Base-by-base conservation (phyloP, 2,797 vertebrate genomes). In the Silurus aristotelis region DNA sequence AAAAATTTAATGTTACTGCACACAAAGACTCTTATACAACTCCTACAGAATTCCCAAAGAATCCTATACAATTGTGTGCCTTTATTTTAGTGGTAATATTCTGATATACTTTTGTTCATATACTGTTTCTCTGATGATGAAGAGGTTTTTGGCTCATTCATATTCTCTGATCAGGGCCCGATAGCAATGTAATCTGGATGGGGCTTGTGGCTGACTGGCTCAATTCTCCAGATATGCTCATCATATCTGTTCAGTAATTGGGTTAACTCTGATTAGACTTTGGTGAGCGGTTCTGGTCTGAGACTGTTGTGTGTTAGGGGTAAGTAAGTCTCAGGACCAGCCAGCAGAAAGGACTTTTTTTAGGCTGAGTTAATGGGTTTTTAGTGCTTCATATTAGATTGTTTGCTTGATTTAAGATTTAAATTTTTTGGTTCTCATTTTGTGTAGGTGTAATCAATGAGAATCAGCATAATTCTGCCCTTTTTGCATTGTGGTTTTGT, bases 401-500 rank as follows among this genome's bases (percentile, higher is more conserved):
- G 61, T 64, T 64, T 25, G n/a, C 61, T 64, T 61, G 60, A 6
- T 61, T 61, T 63, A 63, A n/a, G 22, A 63, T 63, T 20, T 10
- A 10, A 8, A 63, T 9, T 9, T n/a, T 63, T 2, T 22, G 8
- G 10, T 63, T 63, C 8, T 63, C 10, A 38, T 63, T 63, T 22
- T 63, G 20, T n/a, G n/a, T 6, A n/a, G 8, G 20, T 63, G 10
- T 10, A n/a, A 63, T n/a, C 61, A n/a, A 2, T n/a, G 22, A 22
- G 61, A 63, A n/a, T 63, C 22, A 8, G 22, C 7, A 6, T 9
- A n/a, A 63, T 63, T 63, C 61, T 63, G 61, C 20, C 22, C 20
- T n/a, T 7, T 22, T 9, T 63, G 20, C 20, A 93, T 91, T 90
- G 88, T 38, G 4, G 38, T 38, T 38, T 38, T 38, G 90, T 92